Percentiles rank a stretch among this genome's conserved stretches.
These are phyloP conservation scores for Pagrus major DNA, from an alignment of 2,113 vertebrate species.

Conservation along the genomic window DNA sequence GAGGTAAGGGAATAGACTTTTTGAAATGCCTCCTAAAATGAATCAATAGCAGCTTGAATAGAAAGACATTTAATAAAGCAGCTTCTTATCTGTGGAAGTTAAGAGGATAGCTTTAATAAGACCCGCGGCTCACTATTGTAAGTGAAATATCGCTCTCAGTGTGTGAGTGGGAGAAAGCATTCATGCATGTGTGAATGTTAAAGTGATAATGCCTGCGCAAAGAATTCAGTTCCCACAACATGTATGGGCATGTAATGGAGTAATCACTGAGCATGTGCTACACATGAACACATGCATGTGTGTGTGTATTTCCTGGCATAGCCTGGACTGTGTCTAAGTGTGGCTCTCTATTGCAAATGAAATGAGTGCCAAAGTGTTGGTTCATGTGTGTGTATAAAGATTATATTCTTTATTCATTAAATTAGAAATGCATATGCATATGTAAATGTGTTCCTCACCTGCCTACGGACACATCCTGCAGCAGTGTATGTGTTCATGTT, in stretches of 20 bases:
- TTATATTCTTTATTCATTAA: background rate
- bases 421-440: background rate
- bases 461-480: background rate
- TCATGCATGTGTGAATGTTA: background rate
- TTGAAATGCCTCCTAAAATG: slow-evolving; percentile 61
- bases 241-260: background rate
- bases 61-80: slow-evolving; percentile 71
- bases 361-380: background rate
- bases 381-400: background rate
- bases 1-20: slow-evolving; percentile 55
- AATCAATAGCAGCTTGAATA: slow-evolving; percentile 72
- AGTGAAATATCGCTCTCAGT: slow-evolving; percentile 46
- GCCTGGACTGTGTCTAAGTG: background rate
- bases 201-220: background rate
- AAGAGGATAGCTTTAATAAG: slow-evolving; percentile 65
- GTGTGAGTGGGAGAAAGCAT: background rate
- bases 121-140: slow-evolving; percentile 39
- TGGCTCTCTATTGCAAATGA: background rate
- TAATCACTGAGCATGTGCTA: background rate
- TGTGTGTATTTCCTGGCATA: too few relatives aligned
- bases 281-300: background rate
- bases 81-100: slow-evolving; percentile 64
- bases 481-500: background rate
- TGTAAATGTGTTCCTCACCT: background rate
- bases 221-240: slow-evolving; percentile 11